A percentile compares a stretch with the other conserved stretches of the same genome.
Evolutionary conservation across 2,797 vertebrate genomes (phyloP).

Genomic region (Meda fulgida): DNA sequence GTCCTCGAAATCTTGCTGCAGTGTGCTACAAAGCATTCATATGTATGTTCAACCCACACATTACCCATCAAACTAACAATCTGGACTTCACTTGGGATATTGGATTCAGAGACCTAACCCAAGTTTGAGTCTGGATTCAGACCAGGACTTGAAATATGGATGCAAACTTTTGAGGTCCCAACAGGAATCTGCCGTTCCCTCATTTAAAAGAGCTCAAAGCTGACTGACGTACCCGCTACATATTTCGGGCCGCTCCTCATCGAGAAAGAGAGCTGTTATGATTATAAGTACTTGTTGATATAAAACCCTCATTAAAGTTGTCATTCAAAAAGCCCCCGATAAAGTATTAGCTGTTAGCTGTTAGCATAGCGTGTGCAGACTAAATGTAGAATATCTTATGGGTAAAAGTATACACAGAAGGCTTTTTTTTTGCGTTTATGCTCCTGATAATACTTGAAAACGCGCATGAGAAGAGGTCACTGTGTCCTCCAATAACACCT

Average conservation of each 20-base stretch:
- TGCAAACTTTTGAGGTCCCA: slow-evolving; percentile 9
- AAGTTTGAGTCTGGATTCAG: slow-evolving; percentile 32
- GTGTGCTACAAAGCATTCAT: slow-evolving; percentile 8
- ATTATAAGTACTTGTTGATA: slow-evolving; percentile 35
- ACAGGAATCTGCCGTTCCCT: slow-evolving; percentile 19
- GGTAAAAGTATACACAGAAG: slow-evolving; percentile 46
- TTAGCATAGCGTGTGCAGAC: slow-evolving; percentile 22
- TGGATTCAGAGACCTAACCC: slow-evolving; percentile 22
- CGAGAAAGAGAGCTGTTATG: slow-evolving; percentile 26
- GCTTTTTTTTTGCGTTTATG: slow-evolving; percentile 49
- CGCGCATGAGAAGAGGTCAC: slow-evolving; percentile 48
- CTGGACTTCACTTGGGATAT: slow-evolving; percentile 34
- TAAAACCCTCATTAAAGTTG: slow-evolving; percentile 31
- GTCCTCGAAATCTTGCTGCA: slow-evolving; percentile 33
- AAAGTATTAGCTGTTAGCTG: slow-evolving; percentile 52
- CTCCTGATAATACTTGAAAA: slow-evolving; percentile 65
- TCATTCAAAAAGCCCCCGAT: slow-evolving; percentile 32
- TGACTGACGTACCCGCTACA: background rate
- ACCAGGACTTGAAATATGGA: slow-evolving; percentile 40
- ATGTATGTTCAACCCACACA: slow-evolving; percentile 24
- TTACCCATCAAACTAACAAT: slow-evolving; percentile 25
- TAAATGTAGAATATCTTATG: slow-evolving; percentile 50
- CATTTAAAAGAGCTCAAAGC: background rate
- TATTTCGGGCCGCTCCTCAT: slow-evolving; percentile 19
- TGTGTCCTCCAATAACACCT: slow-evolving; percentile 43